Evolutionary conservation across 2,113 vertebrate species (phyloP).

Genomic region (Phyllopteryx taeniolatus): DNA sequence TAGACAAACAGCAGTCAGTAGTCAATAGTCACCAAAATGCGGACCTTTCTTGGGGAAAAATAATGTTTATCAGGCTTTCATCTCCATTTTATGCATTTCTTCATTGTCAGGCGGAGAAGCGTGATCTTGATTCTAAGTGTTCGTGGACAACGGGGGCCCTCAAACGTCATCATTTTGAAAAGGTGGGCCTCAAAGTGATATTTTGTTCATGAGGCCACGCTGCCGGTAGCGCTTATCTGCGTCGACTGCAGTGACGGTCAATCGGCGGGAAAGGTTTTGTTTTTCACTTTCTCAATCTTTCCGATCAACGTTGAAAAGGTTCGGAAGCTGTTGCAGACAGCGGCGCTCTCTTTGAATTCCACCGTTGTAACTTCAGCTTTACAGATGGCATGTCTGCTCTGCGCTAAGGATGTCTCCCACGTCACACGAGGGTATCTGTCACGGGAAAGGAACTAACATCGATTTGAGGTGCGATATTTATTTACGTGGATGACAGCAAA

Average conservation of each 20-base stretch:
- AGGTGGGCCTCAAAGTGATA: too few species aligned
- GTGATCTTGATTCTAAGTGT: too few species aligned
- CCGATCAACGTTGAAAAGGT: not conserved
- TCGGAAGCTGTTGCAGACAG: not conserved
- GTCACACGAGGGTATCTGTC: not conserved
- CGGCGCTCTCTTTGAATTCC: not conserved
- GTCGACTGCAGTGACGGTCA: not conserved
- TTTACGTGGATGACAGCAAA: not conserved
- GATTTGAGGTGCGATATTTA: slow-evolving; percentile 1
- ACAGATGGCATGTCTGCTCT: not conserved
- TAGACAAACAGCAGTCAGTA: too few species aligned
- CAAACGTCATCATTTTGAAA: too few species aligned
- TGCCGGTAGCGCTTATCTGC: not conserved
- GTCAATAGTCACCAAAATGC: too few species aligned
- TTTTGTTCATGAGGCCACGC: too few species aligned
- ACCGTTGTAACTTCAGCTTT: not conserved
- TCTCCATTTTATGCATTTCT: too few species aligned
- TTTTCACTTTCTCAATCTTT: not conserved
- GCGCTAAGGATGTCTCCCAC: not conserved
- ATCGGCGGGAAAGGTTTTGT: not conserved
- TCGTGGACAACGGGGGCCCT: too few species aligned
- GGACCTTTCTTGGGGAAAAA: too few species aligned
- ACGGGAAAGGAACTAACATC: not conserved
- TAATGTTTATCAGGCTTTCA: too few species aligned
- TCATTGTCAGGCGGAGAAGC: too few species aligned